Evolutionary conservation across 53 echinoderm and acorn worm genomes (phyloP).

Genomic region (Luidia sarsii): DNA sequence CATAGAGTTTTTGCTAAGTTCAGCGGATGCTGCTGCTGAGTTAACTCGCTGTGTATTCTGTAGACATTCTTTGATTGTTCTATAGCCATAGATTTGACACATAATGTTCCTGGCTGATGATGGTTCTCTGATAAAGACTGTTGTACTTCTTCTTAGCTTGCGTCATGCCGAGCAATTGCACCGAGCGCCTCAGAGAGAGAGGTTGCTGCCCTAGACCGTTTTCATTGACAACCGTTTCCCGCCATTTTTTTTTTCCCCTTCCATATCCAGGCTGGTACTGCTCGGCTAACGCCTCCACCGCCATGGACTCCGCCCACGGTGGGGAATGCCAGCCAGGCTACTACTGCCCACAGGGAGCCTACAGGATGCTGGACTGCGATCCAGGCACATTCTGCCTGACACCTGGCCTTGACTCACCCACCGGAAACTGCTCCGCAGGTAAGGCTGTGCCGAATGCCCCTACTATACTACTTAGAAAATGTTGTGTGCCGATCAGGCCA

Average conservation of each 20-base stretch:
- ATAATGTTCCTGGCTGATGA: slow-evolving; percentile 76
- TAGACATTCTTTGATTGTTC: slow-evolving; percentile 86
- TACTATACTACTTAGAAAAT: background rate
- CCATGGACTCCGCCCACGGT: slow-evolving; percentile 65
- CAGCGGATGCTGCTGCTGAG: slow-evolving; percentile 79
- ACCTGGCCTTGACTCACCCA: slow-evolving; percentile 71
- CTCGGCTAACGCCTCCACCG: slow-evolving; percentile 67
- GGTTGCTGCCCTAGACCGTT: no score
- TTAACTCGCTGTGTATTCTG: slow-evolving; percentile 62
- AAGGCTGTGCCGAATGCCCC: background rate
- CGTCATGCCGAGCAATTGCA: no score
- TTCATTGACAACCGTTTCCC: no score
- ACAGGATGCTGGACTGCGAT: slow-evolving; percentile 68
- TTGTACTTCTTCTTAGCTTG: no score
- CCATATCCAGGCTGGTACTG: slow-evolving; percentile 86
- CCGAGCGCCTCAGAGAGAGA: no score
- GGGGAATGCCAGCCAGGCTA: slow-evolving; percentile 87
- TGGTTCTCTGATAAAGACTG: slow-evolving; percentile 88
- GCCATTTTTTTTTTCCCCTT: no score
- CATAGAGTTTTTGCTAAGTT: slow-evolving; percentile 68
- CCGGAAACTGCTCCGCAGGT: slow-evolving; percentile 91
- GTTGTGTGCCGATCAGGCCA: background rate
- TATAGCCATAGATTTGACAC: slow-evolving; percentile 65
- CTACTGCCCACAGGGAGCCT: slow-evolving; percentile 89
- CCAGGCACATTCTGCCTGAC: slow-evolving; percentile 88